Evolutionary conservation across 2,797 vertebrate genomes (phyloP).

Genomic region (Gymnoscopelus braueri): DNA sequence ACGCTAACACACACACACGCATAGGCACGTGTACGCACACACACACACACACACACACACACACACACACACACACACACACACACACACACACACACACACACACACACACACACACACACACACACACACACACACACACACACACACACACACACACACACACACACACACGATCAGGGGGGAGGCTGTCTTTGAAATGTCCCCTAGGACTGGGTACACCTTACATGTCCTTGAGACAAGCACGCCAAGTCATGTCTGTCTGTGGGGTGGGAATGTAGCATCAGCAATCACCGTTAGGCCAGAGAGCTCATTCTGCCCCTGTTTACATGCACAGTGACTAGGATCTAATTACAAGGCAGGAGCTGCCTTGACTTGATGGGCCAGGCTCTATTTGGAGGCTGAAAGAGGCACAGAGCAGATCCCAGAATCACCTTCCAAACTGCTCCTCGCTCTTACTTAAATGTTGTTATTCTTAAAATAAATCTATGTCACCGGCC

Average conservation of each 20-base stretch:
- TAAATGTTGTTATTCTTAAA: not conserved
- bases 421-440: slow-evolving; percentile 21
- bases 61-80: no score
- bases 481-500: no score
- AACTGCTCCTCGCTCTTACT: not conserved
- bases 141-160: slow-evolving; percentile 2
- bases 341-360: slow-evolving; percentile 60
- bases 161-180: slow-evolving; percentile 11
- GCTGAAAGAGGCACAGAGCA: not conserved
- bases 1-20: not conserved
- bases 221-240: not conserved
- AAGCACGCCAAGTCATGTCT: not conserved
- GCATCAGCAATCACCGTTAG: slow-evolving; percentile 11
- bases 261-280: slow-evolving; percentile 36
- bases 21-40: not conserved
- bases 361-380: slow-evolving; percentile 26
- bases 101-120: not conserved
- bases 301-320: slow-evolving; percentile 35
- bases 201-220: no score
- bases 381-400: slow-evolving; percentile 36
- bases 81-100: not conserved
- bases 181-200: not conserved
- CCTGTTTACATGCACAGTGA: slow-evolving; percentile 54
- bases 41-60: not conserved
- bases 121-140: not conserved